Conservation (phyloP, 2,113 vertebrate genomes). For the Tiliqua scincoides region DNA sequence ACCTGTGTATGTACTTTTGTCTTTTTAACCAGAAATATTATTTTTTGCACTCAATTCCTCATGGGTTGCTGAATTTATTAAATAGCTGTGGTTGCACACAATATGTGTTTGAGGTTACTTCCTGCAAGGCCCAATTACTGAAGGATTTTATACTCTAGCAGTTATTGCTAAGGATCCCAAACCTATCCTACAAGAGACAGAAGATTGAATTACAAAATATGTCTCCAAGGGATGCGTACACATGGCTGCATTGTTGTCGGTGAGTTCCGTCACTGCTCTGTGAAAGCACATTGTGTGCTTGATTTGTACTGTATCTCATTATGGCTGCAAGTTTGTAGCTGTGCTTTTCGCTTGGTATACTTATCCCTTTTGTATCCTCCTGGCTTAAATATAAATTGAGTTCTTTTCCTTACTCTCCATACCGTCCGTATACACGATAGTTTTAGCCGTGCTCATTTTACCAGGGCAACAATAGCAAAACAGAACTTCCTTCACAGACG, state of each 20-base stretch:
- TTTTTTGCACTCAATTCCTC: conserved; percentile 52
- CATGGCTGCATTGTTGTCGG: conserved; percentile 60
- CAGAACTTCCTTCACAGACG: conserved; percentile 43
- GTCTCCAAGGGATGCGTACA: conserved; percentile 59
- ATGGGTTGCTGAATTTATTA: conserved; percentile 72
- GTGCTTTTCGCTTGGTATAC: conserved; percentile 36
- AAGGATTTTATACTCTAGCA: conserved; percentile 45
- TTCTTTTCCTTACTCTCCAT: conserved; percentile 28
- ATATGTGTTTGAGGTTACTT: conserved; percentile 52
- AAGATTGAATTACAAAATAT: conserved; percentile 52
- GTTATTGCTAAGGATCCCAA: conserved; percentile 44
- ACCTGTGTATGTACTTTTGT: conserved; percentile 20
- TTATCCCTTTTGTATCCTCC: conserved; percentile 47
- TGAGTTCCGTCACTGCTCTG: conserved; percentile 55
- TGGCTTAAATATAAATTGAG: conserved; percentile 38
- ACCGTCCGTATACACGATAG: conserved; percentile 19
- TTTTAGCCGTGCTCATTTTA: conserved; percentile 35
- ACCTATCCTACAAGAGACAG: conserved; percentile 45
- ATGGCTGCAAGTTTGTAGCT: conserved; percentile 67
- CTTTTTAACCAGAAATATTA: conserved; percentile 52
- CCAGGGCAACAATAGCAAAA: conserved; percentile 42
- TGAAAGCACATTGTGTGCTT: conserved; percentile 62
- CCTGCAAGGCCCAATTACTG: conserved; percentile 48
- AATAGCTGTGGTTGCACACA: conserved; percentile 54
- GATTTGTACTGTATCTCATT: conserved; percentile 66